These are phyloP conservation scores for Ciconia nigra DNA, from an alignment of 2,797 vertebrate genomes.

Conservation along the genomic window DNA sequence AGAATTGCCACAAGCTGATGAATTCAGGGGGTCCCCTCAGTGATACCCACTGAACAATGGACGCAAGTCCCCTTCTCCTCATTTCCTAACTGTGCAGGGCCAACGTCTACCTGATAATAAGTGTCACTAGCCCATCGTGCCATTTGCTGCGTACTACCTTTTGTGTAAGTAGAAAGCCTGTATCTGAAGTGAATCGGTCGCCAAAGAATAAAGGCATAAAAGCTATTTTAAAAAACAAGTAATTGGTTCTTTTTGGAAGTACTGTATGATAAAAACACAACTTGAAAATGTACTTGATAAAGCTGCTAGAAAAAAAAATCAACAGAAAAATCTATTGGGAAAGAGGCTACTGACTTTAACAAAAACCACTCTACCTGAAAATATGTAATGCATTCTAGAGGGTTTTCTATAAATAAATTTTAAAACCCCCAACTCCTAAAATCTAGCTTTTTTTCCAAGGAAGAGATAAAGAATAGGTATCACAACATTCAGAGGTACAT, in stretches of 20 bases:
- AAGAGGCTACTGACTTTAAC: not conserved
- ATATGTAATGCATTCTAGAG: not conserved
- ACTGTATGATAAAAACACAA: not conserved
- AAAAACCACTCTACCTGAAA: not conserved
- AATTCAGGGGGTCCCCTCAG: not conserved
- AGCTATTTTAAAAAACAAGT: not conserved
- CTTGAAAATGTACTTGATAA: not conserved
- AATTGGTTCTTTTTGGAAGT: not conserved
- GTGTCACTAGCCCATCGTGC: not conserved
- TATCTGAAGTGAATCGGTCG: not conserved
- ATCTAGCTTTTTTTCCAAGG: not conserved
- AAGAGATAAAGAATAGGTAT: not conserved
- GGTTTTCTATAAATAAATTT: not conserved
- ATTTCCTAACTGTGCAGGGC: not conserved
- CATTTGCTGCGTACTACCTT: not conserved
- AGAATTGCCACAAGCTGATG: not conserved
- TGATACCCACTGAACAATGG: not conserved
- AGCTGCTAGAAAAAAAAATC: not conserved
- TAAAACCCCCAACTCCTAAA: not conserved
- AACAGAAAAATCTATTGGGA: not conserved
- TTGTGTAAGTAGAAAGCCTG: not conserved
- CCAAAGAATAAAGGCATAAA: not conserved
- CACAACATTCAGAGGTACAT: not conserved
- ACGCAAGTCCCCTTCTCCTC: not conserved
- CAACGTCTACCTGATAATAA: not conserved